Evolutionary conservation across 2,888 invertebrate genomes (phyloP).

Genomic region (Rhimphoctona megacephalus): DNA sequence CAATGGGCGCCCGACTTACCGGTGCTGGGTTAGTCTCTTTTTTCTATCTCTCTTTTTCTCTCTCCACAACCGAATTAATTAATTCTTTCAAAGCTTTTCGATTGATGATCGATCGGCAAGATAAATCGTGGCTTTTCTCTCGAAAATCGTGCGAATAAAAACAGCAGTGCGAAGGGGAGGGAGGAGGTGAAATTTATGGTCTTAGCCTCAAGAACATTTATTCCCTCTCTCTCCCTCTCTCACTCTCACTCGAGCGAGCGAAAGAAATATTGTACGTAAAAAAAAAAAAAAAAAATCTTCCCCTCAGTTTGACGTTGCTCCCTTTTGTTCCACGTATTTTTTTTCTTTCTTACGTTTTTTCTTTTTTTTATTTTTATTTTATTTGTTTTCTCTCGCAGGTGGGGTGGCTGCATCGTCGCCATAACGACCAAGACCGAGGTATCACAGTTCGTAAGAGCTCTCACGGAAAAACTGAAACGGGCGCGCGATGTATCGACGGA

Average conservation of each 20-base stretch:
- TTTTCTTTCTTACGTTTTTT: constrained; percentile 1
- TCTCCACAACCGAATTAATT: background rate
- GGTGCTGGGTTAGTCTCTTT: constrained; percentile 92
- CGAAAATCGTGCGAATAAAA: background rate
- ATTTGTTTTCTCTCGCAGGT: constrained; percentile 86
- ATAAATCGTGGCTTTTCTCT: background rate
- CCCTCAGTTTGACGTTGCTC: constrained; percentile 14
- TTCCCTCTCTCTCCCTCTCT: background rate
- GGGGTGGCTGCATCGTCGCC: constrained; percentile 99
- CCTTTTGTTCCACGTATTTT: constrained; percentile 13
- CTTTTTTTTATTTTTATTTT: constrained; percentile 7
- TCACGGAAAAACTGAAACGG: constrained; percentile 89
- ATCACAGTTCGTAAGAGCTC: constrained; percentile 88
- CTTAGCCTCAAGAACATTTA: constrained; percentile 10
- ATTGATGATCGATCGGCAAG: constrained; percentile 22
- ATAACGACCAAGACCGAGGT: constrained; percentile 90
- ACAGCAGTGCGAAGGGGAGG: background rate
- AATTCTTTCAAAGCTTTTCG: constrained; percentile 7
- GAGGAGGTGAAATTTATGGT: constrained; percentile 17
- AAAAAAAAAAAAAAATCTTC: constrained; percentile 9
- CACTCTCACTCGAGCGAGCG: background rate
- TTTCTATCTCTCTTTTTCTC: background rate
- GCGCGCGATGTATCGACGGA: constrained; percentile 73
- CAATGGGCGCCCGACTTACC: constrained; percentile 95
- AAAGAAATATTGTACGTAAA: constrained; percentile 17